Base-by-base conservation (phyloP, 2,797 vertebrate species). In the Manis pentadactyla region DNA sequence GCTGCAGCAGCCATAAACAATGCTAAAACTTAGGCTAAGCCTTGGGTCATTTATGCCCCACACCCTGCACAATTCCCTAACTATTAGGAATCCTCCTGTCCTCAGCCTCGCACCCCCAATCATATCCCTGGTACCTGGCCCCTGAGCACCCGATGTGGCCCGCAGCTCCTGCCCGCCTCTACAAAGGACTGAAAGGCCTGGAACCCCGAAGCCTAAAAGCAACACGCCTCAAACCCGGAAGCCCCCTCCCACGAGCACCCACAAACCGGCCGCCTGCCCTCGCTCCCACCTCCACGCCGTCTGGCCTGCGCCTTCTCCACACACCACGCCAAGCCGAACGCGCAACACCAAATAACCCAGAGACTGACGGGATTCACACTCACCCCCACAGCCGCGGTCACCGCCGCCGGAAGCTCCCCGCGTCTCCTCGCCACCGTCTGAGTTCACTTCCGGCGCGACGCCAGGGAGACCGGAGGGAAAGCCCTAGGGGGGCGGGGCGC, bases 401-500 rank as follows among this genome's bases (percentile, higher is more conserved):
- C 37, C 42, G 59, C 37, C 78, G 34, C 95, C 95, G 96, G 97
- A 97, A 97, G 37, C 59, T 34, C 42, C 75, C 6, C 42, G 42
- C 89, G 97, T n/a, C 63, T 19, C 0, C 51, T 31, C 94, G 84
- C 81, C 78, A 15, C 31, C 73, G 73, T 8, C 23, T 87, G 63
- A 94, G 27, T 78, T 95, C 97, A 97, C 97, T 96, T 97, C 97
- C 97, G 78, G 86, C 42, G 92, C 84, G 93, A 93, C 88, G 49
- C 42, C 55, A 2, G 6, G 37, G 74, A 59, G 37, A 73, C 73
- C 0, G 5, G 6, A 1, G 3, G 2, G 21, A 4, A 0, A 2
- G 9, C 0, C 0, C 13, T 12, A 7, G 17, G 15, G 57, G 55
- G 66, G 18, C 57, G 6, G 31, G 29, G 53, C 23, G 6, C 73